Evolutionary conservation across 2,888 invertebrate species (phyloP).

Genomic region (Hypomecis punctinalis): DNA sequence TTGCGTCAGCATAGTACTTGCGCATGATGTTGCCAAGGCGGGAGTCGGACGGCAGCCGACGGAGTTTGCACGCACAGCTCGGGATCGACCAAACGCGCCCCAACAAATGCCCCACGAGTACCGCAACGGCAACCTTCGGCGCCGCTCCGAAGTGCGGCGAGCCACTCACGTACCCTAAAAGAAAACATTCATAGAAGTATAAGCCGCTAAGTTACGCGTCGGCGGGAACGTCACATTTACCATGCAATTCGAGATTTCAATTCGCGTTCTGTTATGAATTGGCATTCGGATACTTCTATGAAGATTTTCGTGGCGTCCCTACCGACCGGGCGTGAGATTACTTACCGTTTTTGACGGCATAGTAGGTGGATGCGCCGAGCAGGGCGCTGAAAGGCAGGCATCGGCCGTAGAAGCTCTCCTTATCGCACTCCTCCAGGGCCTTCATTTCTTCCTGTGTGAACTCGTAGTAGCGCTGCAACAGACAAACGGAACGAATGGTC

Average conservation of each 20-base stretch:
- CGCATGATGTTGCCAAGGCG: constrained; percentile 88
- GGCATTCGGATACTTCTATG: constrained; percentile 65
- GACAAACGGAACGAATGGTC: neutral
- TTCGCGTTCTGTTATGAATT: neutral
- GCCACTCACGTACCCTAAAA: constrained; percentile 82
- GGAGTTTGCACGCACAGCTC: constrained; percentile 86
- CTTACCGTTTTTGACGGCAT: constrained; percentile 87
- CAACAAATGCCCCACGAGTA: constrained; percentile 87
- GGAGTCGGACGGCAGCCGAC: constrained; percentile 83
- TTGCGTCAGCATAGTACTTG: constrained; percentile 62
- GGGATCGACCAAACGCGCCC: constrained; percentile 89
- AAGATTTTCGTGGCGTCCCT: constrained; percentile 66
- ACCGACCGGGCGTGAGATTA: constrained; percentile 32
- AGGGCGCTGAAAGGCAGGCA: constrained; percentile 88
- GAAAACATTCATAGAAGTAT: constrained; percentile 79
- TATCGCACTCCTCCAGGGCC: constrained; percentile 90
- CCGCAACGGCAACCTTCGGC: constrained; percentile 88
- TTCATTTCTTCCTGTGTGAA: constrained; percentile 89
- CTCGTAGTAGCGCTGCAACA: constrained; percentile 82
- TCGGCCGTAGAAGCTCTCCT: constrained; percentile 91
- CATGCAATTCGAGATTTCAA: neutral
- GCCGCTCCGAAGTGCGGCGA: constrained; percentile 87
- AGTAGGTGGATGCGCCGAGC: constrained; percentile 86
- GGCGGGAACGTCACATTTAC: constrained; percentile 58
- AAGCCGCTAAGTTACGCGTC: constrained; percentile 53